Evolutionary conservation across 2,113 vertebrate genomes (phyloP).

Genomic region (Vanacampus margaritifer): DNA sequence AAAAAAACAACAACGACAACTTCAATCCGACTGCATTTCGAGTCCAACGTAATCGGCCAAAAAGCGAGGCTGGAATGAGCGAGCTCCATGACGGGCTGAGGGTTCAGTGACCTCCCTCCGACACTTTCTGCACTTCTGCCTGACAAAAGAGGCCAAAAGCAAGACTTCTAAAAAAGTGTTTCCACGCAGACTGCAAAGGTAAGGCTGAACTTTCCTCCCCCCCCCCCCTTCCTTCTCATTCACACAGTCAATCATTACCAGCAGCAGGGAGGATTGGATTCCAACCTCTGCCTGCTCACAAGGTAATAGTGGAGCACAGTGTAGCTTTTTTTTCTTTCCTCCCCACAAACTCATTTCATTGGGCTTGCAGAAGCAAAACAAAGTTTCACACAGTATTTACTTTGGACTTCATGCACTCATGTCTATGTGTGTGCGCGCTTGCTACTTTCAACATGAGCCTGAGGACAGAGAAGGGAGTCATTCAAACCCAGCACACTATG

Average conservation of each 20-base stretch:
- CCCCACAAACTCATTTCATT: constrained; percentile 14
- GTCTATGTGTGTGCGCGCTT: constrained; percentile 13
- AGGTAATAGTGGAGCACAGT: constrained; percentile 33
- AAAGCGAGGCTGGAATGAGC: constrained; percentile 27
- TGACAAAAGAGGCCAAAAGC: constrained; percentile 11
- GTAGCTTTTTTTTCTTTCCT: not conserved
- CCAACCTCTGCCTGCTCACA: constrained; percentile 20
- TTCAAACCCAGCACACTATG: constrained; percentile 41
- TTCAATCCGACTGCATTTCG: not conserved
- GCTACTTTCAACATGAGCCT: constrained; percentile 14
- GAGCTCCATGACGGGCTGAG: constrained; percentile 47
- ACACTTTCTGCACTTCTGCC: constrained; percentile 20
- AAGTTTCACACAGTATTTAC: constrained; percentile 47
- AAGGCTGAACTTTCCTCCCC: constrained; percentile 33
- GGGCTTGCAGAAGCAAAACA: constrained; percentile 38
- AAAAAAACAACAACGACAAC: not conserved
- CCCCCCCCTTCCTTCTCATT: too few relatives aligned
- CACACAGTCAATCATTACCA: constrained; percentile 17
- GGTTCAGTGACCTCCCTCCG: constrained; percentile 20
- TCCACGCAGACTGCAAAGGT: constrained; percentile 45
- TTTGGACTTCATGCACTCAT: constrained; percentile 39
- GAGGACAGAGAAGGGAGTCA: constrained; percentile 45
- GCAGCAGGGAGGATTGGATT: not conserved
- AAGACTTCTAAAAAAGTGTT: constrained; percentile 1
- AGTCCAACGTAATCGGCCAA: constrained; percentile 7